Evolutionary conservation across 2,888 invertebrate genomes (phyloP).

Genomic region (Oscheius sp.): DNA sequence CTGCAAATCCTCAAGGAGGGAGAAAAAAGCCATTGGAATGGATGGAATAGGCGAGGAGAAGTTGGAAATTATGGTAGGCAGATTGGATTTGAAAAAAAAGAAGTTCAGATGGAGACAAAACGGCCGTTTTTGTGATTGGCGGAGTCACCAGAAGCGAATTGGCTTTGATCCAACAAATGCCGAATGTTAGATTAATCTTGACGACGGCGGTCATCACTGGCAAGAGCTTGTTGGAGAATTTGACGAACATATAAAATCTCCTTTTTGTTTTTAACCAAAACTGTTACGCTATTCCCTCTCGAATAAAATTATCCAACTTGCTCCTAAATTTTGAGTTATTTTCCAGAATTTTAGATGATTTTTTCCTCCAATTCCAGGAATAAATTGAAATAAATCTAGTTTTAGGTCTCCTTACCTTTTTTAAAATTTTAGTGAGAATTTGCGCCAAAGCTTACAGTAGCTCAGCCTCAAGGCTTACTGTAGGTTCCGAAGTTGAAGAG

Average conservation of each 20-base stretch:
- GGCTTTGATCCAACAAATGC: constrained; percentile 41
- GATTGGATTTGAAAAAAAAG: background rate
- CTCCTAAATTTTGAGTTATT: too few species aligned
- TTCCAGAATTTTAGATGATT: too few species aligned
- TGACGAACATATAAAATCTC: background rate
- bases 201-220: constrained; percentile 47
- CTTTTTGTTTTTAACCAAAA: too few species aligned
- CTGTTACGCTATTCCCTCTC: too few species aligned
- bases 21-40: background rate
- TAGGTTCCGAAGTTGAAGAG: too few species aligned
- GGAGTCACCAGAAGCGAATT: constrained; percentile 94
- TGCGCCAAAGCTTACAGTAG: too few species aligned
- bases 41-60: background rate
- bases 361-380: too few species aligned
- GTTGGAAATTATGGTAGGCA: background rate
- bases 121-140: constrained; percentile 85
- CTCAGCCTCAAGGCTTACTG: too few species aligned
- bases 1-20: background rate
- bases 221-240: constrained; percentile 28
- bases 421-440: too few species aligned
- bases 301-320: too few species aligned
- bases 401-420: too few species aligned
- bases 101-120: constrained; percentile 32
- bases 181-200: constrained; percentile 40
- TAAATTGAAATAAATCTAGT: too few species aligned